A percentile compares a stretch with the other conserved stretches of the same genome.
Conservation (phyloP, 2,888 invertebrate species). For the Cylindroiulus punctatus region DNA sequence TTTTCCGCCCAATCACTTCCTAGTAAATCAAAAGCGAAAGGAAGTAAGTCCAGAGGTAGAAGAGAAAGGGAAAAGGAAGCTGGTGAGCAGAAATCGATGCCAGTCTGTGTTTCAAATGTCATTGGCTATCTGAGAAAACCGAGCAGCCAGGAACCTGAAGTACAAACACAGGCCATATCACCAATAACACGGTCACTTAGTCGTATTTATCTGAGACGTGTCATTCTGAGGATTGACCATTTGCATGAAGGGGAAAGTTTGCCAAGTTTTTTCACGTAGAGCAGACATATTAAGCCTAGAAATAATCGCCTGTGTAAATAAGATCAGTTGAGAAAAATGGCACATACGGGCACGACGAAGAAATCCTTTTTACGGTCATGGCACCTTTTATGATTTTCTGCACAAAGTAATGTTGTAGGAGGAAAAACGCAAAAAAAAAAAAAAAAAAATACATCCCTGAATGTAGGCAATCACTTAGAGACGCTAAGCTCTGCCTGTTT, state of each 20-base stretch:
- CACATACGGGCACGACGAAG: no score
- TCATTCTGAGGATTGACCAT: neutral
- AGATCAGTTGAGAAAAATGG: neutral
- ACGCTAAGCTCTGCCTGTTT: neutral
- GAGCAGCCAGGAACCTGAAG: neutral
- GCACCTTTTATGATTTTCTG: neutral
- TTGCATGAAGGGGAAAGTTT: neutral
- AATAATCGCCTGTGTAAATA: neutral
- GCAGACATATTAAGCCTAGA: neutral
- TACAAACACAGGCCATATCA: neutral
- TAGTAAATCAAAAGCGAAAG: neutral
- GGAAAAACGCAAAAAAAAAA: no score
- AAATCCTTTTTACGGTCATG: no score
- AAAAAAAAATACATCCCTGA: neutral
- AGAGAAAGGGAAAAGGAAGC: neutral
- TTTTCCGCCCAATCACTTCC: neutral
- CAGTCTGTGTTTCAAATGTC: neutral
- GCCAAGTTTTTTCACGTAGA: neutral
- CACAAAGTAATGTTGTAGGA: neutral
- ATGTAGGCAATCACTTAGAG: neutral
- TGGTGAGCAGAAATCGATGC: neutral
- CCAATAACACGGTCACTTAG: neutral
- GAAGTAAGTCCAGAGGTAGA: neutral
- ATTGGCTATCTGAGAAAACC: neutral
- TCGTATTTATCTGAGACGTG: neutral